phyloP scores from a whole-genome alignment of 2,888 invertebrate genomes.

The Andricus curvator region DNA sequence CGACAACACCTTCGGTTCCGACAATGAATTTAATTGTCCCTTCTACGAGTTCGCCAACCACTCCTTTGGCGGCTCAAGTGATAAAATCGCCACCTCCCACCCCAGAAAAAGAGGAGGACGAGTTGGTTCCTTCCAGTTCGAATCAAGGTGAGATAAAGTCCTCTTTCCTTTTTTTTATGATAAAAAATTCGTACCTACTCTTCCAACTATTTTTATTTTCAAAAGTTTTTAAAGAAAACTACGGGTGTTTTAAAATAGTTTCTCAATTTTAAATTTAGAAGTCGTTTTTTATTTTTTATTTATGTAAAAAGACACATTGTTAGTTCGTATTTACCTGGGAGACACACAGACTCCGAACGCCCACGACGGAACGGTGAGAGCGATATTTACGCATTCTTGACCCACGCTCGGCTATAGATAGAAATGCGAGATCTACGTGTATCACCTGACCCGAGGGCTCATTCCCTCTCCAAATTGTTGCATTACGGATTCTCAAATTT shows the following conservation, averaged over 20 bases:
- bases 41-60: slow-evolving; percentile 69
- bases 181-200: no score
- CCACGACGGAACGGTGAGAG: slow-evolving; percentile 63
- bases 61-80: slow-evolving; percentile 61
- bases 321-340: slow-evolving; percentile 1
- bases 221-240: background rate
- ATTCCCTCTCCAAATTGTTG: background rate
- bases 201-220: background rate
- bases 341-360: slow-evolving; percentile 48
- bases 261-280: background rate
- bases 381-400: slow-evolving; percentile 76
- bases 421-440: slow-evolving; percentile 61
- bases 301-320: background rate
- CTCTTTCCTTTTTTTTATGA: background rate
- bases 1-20: slow-evolving; percentile 71
- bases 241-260: background rate
- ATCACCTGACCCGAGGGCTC: slow-evolving; percentile 65
- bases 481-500: no score
- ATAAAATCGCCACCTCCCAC: slow-evolving; percentile 25
- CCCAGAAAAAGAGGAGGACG: slow-evolving; percentile 29
- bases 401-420: slow-evolving; percentile 74
- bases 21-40: slow-evolving; percentile 59
- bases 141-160: background rate
- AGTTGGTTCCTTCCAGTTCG: background rate
- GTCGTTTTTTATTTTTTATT: background rate